phyloP scores from a whole-genome alignment of 1,140 invertebrate species.

The Sipha flava region DNA sequence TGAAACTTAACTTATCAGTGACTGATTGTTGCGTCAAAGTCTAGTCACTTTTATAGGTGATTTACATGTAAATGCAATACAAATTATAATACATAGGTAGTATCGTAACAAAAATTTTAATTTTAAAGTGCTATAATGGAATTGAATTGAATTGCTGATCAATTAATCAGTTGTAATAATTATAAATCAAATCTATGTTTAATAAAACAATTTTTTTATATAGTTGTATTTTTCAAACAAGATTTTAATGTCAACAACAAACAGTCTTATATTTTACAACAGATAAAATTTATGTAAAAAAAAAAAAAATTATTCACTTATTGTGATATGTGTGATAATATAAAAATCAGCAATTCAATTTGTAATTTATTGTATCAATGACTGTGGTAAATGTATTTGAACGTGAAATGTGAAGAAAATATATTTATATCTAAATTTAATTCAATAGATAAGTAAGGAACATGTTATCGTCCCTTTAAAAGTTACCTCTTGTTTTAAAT shows the following conservation, averaged over 20 bases:
- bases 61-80: background rate
- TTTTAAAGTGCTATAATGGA: slow-evolving; percentile 21
- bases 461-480: background rate
- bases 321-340: slow-evolving; percentile 1
- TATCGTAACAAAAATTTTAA: background rate
- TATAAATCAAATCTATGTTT: slow-evolving; percentile 3
- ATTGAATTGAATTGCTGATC: slow-evolving; percentile 18
- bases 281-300: background rate
- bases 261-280: background rate
- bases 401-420: background rate
- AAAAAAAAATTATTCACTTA: background rate
- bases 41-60: slow-evolving; percentile 24
- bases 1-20: background rate
- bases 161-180: slow-evolving; percentile 1
- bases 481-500: background rate
- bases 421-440: background rate
- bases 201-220: background rate
- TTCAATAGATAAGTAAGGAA: background rate
- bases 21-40: slow-evolving; percentile 18
- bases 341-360: background rate
- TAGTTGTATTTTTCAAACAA: background rate
- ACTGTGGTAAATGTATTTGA: background rate
- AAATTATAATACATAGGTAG: background rate
- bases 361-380: slow-evolving; percentile 4
- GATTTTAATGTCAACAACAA: background rate